Conservation (phyloP, 2,888 invertebrate species). For the Baccha elongata region DNA sequence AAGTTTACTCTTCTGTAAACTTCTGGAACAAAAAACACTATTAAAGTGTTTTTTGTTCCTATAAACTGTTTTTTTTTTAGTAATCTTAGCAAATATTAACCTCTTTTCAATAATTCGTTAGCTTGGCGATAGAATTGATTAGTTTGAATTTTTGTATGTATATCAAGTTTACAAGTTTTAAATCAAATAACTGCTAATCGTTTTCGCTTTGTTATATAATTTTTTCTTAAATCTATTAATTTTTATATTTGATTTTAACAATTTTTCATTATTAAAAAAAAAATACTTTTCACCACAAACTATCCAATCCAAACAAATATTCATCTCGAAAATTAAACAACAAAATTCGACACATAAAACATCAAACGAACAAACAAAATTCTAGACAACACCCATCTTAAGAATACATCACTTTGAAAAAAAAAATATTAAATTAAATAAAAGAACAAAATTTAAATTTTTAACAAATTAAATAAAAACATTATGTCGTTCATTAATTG, state of each 20-base stretch:
- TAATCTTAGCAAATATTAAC: too few relatives aligned
- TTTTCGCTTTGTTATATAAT: neutral
- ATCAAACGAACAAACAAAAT: neutral
- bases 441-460: conserved; percentile 36
- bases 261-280: conserved; percentile 5
- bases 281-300: conserved; percentile 7
- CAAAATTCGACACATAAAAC: neutral
- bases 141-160: too few relatives aligned
- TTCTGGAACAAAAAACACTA: too few relatives aligned
- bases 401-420: neutral
- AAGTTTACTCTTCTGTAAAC: too few relatives aligned
- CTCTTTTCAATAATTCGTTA: too few relatives aligned
- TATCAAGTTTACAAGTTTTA: too few relatives aligned
- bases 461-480: conserved; percentile 49
- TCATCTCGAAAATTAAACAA: neutral
- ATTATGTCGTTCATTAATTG: conserved; percentile 67
- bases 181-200: too few relatives aligned
- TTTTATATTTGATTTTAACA: neutral
- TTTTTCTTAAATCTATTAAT: neutral
- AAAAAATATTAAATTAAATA: conserved; percentile 4
- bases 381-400: conserved; percentile 2
- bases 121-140: too few relatives aligned
- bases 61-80: too few relatives aligned
- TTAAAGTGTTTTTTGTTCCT: too few relatives aligned
- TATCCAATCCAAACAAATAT: neutral